These are phyloP conservation scores for Achroia grisella DNA, from an alignment of 1,140 invertebrate species.

Conservation along the genomic window DNA sequence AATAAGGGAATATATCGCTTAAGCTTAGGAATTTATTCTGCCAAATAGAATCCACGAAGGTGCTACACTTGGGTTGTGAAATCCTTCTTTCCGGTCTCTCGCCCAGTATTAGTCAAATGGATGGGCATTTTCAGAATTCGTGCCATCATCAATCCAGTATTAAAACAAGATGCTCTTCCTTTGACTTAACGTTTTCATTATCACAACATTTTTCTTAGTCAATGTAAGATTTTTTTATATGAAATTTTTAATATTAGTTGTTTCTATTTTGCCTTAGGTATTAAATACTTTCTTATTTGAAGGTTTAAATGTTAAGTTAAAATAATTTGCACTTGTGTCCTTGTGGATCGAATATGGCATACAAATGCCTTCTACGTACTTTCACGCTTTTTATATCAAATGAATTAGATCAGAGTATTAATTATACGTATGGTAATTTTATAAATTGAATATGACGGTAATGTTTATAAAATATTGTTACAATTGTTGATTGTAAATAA, in stretches of 20 bases:
- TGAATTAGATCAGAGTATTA: slow-evolving; percentile 49
- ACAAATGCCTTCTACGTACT: slow-evolving; percentile 55
- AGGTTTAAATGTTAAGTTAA: slow-evolving; percentile 53
- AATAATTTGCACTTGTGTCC: slow-evolving; percentile 70
- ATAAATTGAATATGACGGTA: slow-evolving; percentile 47
- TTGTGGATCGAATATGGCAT: slow-evolving; percentile 66
- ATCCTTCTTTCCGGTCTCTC: slow-evolving; percentile 67
- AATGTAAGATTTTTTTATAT: slow-evolving; percentile 69
- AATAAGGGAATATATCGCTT: not conserved
- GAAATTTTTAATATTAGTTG: slow-evolving; percentile 64
- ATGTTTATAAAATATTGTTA: slow-evolving; percentile 67
- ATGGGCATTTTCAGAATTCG: slow-evolving; percentile 60
- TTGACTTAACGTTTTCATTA: slow-evolving; percentile 64
- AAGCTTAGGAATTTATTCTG: slow-evolving; percentile 6
- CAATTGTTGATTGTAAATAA: slow-evolving; percentile 69
- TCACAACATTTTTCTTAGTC: slow-evolving; percentile 71
- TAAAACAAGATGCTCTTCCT: slow-evolving; percentile 59
- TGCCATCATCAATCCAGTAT: slow-evolving; percentile 71
- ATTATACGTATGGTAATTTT: slow-evolving; percentile 38
- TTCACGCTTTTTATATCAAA: slow-evolving; percentile 60
- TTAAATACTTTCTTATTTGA: slow-evolving; percentile 69
- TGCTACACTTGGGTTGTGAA: slow-evolving; percentile 68
- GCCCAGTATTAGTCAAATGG: slow-evolving; percentile 71
- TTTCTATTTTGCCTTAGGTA: slow-evolving; percentile 70
- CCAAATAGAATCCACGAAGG: slow-evolving; percentile 43